A percentile compares a stretch with the other conserved stretches of the same genome.
These are phyloP conservation scores for Drosophila lowei DNA, from an alignment of 1,140 invertebrate species.

Conservation along the genomic window DNA sequence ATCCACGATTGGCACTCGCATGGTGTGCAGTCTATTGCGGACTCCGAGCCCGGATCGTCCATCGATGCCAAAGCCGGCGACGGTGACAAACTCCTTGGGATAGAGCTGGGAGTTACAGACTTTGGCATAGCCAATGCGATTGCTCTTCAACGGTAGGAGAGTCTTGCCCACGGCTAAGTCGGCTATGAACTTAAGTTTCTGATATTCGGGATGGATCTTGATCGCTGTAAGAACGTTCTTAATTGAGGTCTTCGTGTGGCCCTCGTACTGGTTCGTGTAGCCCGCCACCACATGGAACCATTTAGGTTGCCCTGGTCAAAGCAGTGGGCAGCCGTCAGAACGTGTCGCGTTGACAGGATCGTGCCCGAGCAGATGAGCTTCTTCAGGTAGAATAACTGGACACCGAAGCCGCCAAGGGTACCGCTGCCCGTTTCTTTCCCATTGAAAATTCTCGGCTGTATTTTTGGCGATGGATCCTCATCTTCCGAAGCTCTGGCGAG, in stretches of 20 bases:
- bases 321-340: slow-evolving; percentile 47
- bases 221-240: slow-evolving; percentile 10
- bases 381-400: slow-evolving; percentile 16
- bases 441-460: slow-evolving; percentile 30
- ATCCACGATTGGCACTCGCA: slow-evolving; percentile 2
- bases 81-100: slow-evolving; percentile 7
- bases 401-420: slow-evolving; percentile 27
- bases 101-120: slow-evolving; percentile 14
- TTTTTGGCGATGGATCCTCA: background rate
- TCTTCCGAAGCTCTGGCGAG: too few species aligned
- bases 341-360: slow-evolving; percentile 18
- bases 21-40: background rate
- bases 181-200: slow-evolving; percentile 25
- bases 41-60: background rate
- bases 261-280: background rate
- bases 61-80: slow-evolving; percentile 36
- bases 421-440: background rate
- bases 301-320: slow-evolving; percentile 8
- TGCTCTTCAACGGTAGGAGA: background rate
- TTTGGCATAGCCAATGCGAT: slow-evolving; percentile 14
- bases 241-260: background rate
- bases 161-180: slow-evolving; percentile 47
- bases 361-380: slow-evolving; percentile 30
- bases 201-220: slow-evolving; percentile 30
- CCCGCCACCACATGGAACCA: slow-evolving; percentile 27